Base-by-base conservation (phyloP, 2,888 invertebrate genomes). In the Dolomedes plantarius region DNA sequence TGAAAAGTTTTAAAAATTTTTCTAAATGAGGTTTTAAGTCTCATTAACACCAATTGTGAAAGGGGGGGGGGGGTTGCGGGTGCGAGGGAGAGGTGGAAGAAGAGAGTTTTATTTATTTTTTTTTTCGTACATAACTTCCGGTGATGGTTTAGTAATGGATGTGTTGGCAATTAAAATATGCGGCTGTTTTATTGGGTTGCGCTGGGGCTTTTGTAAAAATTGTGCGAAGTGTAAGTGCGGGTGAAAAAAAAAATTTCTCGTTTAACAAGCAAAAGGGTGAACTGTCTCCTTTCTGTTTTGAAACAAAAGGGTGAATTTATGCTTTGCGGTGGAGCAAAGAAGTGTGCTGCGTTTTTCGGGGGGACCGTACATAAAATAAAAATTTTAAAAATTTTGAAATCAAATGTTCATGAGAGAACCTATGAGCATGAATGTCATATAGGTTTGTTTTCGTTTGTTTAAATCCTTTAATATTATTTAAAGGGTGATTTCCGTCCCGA, bases 21-120 rank as follows among this genome's bases (percentile, higher is more conserved):
- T 73, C 77, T 73, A 85, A 85, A 85, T 85, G 83, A 77, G 77
- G 73, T 67, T 73, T 77, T 85, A 85, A 73, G 73, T 77, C 83
- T 77, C 83, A 85, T 85, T 85, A 85, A 85, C 83, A 77, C 83
- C 83, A 29, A 77, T 85, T 85, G 83, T 73, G 83, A 73, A 73
- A 72, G 65, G 82, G 76, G 64, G 80, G 19, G 16, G 56, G 16
- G n/a, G n/a, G n/a, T n/a, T n/a, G n/a, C n/a, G n/a, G n/a, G n/a
- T n/a, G n/a, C n/a, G 46, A 16, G 23, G 23, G 23, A 11, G 23
- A 3, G 19, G 11, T 72, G 74, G 50, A 46, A 29, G 16, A 11
- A 16, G 39, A n/a, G 27, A 5, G 11, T 81, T 75, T 76, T 71
- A 76, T 76, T 19, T 65, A 27, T 16, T 31, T 39, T 19, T 31